Evolutionary conservation across 1,140 invertebrate species (phyloP), one percentile per base, ranked within the genome.

Genomic region (Callitettix versicolor): DNA sequence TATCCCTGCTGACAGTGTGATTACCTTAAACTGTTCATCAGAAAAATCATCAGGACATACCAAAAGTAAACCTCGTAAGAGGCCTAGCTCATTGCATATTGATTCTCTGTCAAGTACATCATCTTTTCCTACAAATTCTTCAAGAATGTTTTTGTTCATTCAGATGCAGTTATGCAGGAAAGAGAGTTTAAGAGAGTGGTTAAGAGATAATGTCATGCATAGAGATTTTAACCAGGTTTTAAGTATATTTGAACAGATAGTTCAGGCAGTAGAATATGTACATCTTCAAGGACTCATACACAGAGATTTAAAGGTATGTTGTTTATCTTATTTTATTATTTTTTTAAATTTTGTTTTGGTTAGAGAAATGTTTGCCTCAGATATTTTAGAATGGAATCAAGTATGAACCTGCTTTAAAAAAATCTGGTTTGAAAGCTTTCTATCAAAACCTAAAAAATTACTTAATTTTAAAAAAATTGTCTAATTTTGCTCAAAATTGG

Each of bases 161-260:
- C 93, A 98, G 71, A 98, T 98, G 94, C 92, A 98, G 70, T 68
- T 98, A 41, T 98, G 95, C 67, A 79, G 81, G 46, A 83, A 85
- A 62, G 82, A 93, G 54, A 95, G 88, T 60, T 72, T 98, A 6
- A 82, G 86, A 63, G 92, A 96, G 59, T 98, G 95, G 95, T 69
- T 98, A 3, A 71, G 74, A 44, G 71, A 72, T 12, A 71, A 74
- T 60, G 72, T 70, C 34, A 58, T 47, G 21, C 34, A 64, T 5
- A 63, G 79, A 47, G 64, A 82, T 64, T 62, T 68, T 34, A 59
- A 53, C 1, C 64, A 76, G 63, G 75, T 88, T 18, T 73, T 88
- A 21, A 76, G 79, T 48, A 85, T 96, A 54, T 98, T 98, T 73
- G 77, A 84, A 63, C 92, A 98, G 71, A 96, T 98, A 64, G 82